These are phyloP conservation scores for Podarcis siculus DNA, from an alignment of 2,797 vertebrate species.

Conservation along the genomic window DNA sequence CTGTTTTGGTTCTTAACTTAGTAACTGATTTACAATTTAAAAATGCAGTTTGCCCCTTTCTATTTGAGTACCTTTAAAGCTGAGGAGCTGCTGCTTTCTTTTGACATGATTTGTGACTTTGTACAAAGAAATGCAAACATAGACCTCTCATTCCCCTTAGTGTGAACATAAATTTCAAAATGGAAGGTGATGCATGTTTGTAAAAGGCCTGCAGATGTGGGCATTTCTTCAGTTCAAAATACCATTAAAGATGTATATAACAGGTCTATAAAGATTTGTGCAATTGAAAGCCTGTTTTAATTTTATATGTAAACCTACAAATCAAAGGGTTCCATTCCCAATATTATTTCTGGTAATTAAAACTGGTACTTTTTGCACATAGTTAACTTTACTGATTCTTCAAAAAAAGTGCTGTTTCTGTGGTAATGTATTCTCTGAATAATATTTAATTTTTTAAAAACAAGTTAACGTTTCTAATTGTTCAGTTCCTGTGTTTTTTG, in stretches of 20 bases:
- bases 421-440: slow-evolving; percentile 80
- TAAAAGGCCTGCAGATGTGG: slow-evolving; percentile 59
- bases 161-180: slow-evolving; percentile 53
- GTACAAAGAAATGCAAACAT: slow-evolving; percentile 48
- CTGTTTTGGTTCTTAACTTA: slow-evolving; percentile 58
- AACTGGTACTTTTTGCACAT: slow-evolving; percentile 78
- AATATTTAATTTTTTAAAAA: slow-evolving; percentile 75
- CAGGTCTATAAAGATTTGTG: slow-evolving; percentile 64
- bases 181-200: slow-evolving; percentile 62
- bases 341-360: slow-evolving; percentile 59
- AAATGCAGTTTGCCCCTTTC: slow-evolving; percentile 66
- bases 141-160: slow-evolving; percentile 49
- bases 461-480: slow-evolving; percentile 74
- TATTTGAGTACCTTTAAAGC: slow-evolving; percentile 52
- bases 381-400: slow-evolving; percentile 70
- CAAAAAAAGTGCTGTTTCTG: slow-evolving; percentile 80
- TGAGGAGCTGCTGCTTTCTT: slow-evolving; percentile 53
- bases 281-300: slow-evolving; percentile 68
- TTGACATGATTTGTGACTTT: slow-evolving; percentile 47
- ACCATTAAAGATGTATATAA: slow-evolving; percentile 68
- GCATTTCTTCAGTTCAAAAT: slow-evolving; percentile 58
- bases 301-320: slow-evolving; percentile 59
- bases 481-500: slow-evolving; percentile 78
- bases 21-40: slow-evolving; percentile 35
- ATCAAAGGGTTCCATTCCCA: slow-evolving; percentile 71